Evolutionary conservation across 2,797 vertebrate genomes (phyloP).

Genomic region (Prionace glauca): DNA sequence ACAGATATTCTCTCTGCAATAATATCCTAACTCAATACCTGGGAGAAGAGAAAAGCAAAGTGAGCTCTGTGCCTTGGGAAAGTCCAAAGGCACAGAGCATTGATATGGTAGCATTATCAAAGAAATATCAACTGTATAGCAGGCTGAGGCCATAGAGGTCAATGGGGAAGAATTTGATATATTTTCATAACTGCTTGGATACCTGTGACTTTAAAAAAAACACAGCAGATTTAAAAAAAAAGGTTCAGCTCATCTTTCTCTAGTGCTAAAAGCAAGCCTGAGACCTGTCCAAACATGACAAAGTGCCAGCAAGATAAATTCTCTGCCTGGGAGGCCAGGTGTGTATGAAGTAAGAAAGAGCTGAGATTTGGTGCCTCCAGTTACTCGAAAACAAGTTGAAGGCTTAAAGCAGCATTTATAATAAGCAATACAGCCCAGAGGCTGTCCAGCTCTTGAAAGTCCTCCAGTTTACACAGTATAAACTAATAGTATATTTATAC

Average conservation of each 20-base stretch:
- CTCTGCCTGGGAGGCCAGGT: background rate
- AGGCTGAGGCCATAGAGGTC: no score
- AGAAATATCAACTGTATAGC: background rate
- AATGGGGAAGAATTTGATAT: background rate
- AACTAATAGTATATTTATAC: background rate
- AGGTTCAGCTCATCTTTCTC: background rate
- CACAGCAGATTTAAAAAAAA: background rate
- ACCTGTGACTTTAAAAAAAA: background rate
- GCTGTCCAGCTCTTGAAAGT: no score
- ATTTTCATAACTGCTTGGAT: background rate
- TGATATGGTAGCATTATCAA: background rate
- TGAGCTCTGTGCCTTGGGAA: no score
- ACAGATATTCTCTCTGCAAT: background rate
- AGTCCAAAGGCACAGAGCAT: no score
- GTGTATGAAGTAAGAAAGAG: slow-evolving; percentile 14
- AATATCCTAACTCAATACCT: background rate
- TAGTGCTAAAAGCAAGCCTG: background rate
- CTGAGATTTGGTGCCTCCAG: slow-evolving; percentile 26
- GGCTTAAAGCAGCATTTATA: background rate
- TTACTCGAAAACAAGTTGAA: background rate
- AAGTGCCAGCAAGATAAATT: background rate
- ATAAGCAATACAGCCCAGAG: background rate
- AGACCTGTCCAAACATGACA: slow-evolving; percentile 1
- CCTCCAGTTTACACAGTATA: background rate
- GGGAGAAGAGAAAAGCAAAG: background rate